These are phyloP conservation scores for Pagrus major DNA, from an alignment of 2,113 vertebrate species.

Conservation along the genomic window DNA sequence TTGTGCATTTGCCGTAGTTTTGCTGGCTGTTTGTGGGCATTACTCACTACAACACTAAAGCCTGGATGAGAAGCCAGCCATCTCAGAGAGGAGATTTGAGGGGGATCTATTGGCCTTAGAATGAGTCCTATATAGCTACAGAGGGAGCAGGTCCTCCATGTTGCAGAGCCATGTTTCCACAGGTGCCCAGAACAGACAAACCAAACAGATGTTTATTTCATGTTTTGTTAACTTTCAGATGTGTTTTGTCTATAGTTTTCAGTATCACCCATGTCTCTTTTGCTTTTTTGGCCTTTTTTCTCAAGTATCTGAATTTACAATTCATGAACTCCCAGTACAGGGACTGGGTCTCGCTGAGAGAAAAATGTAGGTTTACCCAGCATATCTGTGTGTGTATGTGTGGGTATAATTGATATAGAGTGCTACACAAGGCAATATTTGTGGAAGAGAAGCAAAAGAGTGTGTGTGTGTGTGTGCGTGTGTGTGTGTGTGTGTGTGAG, in stretches of 20 bases:
- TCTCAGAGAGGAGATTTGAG: too few relatives aligned
- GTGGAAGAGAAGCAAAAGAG: constrained; percentile 23
- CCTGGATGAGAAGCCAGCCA: too few relatives aligned
- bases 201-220: not conserved
- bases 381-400: constrained; percentile 26
- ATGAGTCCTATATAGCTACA: too few relatives aligned
- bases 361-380: constrained; percentile 58
- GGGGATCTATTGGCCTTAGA: too few relatives aligned
- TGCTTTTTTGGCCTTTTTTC: constrained; percentile 10
- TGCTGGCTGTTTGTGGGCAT: too few relatives aligned
- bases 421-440: constrained; percentile 29
- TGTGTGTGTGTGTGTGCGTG: constrained; percentile 19
- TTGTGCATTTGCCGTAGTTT: not conserved
- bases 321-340: constrained; percentile 23
- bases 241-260: not conserved
- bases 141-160: too few relatives aligned
- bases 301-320: constrained; percentile 22
- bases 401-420: not conserved
- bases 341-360: constrained; percentile 28
- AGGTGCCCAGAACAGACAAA: too few relatives aligned
- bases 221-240: too few relatives aligned
- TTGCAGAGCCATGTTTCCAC: too few relatives aligned
- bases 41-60: too few relatives aligned
- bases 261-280: not conserved
- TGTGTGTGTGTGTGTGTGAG: constrained; percentile 10